Conservation (phyloP, 2,888 invertebrate genomes). For the Phania funesta region DNA sequence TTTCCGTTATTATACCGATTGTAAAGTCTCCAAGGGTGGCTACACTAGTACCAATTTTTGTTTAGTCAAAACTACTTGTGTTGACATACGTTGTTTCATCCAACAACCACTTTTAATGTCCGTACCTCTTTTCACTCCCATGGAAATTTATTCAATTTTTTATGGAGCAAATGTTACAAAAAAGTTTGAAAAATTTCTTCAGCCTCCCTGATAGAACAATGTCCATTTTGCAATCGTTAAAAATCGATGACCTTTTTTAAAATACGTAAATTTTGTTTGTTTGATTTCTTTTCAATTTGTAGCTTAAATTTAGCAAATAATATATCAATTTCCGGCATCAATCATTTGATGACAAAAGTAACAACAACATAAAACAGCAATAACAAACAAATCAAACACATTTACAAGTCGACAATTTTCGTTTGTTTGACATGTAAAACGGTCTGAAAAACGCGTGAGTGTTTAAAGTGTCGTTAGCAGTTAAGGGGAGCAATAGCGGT, state of each 20-base stretch:
- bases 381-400: slow-evolving; percentile 8
- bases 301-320: slow-evolving; percentile 46
- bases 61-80: no score
- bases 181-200: no score
- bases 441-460: slow-evolving; percentile 32
- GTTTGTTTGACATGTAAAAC: slow-evolving; percentile 26
- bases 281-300: neutral
- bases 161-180: no score
- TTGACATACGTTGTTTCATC: no score
- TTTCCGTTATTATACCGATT: no score
- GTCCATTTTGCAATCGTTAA: slow-evolving; percentile 37
- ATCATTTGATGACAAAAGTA: slow-evolving; percentile 60
- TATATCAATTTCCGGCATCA: slow-evolving; percentile 65
- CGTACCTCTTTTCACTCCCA: no score
- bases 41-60: no score
- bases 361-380: neutral
- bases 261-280: neutral
- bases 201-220: no score
- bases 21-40: no score
- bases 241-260: slow-evolving; percentile 16
- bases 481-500: neutral
- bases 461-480: slow-evolving; percentile 15
- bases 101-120: no score
- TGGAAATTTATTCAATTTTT: no score
- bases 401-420: slow-evolving; percentile 54